Evolutionary conservation across 1,140 invertebrate genomes (phyloP).

Genomic region (Diachasma alloeum): DNA sequence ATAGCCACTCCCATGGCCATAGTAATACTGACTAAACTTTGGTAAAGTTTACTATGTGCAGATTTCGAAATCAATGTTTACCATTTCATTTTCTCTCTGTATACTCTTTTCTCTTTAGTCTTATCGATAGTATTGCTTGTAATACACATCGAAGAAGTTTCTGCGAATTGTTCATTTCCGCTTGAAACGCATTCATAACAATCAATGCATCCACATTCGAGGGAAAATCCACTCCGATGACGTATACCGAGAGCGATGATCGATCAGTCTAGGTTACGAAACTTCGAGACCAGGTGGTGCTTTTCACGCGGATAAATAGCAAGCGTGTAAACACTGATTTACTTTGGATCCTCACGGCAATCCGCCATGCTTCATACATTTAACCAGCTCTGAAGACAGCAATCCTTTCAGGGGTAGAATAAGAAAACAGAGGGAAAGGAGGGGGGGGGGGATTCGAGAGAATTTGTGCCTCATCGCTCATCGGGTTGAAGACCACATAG

Average conservation of each 20-base stretch:
- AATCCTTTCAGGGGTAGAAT: not conserved
- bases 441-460: not conserved
- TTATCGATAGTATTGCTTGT: too few species aligned
- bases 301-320: constrained; percentile 2
- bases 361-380: not conserved
- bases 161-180: too few species aligned
- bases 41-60: too few species aligned
- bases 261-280: not conserved
- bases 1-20: too few species aligned
- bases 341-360: not conserved
- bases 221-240: not conserved
- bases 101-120: too few species aligned
- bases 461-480: constrained; percentile 7
- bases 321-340: constrained; percentile 8
- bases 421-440: not conserved
- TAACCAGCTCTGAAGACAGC: not conserved
- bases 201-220: not conserved
- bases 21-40: too few species aligned
- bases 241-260: not conserved
- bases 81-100: too few species aligned
- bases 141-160: too few species aligned
- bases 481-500: not conserved
- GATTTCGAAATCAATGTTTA: too few species aligned
- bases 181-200: too few species aligned
- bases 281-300: not conserved